Conservation (phyloP, 2,113 vertebrate genomes). For the Astur gentilis region DNA sequence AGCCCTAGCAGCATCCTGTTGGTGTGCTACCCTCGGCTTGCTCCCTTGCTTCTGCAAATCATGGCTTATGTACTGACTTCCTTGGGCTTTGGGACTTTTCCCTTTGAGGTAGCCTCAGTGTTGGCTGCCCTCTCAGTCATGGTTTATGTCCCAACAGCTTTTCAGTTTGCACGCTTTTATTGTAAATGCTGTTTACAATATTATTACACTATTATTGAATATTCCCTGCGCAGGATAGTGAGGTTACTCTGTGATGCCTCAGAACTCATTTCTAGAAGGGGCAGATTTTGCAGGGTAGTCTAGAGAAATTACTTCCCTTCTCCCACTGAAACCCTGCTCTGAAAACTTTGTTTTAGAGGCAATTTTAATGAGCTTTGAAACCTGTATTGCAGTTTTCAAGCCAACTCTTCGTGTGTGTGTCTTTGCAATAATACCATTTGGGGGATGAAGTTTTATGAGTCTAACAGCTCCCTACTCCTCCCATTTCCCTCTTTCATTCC, state of each 20-base stretch:
- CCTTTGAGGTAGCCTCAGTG: neutral
- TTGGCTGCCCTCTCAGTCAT: neutral
- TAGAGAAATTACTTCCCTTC: neutral
- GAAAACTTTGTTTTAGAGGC: neutral
- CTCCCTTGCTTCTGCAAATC: neutral
- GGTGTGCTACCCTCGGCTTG: neutral
- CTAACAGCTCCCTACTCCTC: neutral
- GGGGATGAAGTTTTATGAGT: neutral
- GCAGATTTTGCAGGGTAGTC: neutral
- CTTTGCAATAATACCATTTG: neutral
- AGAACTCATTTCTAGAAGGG: neutral
- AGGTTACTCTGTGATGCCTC: neutral
- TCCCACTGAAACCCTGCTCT: neutral
- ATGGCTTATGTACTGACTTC: accelerated
- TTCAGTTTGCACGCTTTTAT: neutral
- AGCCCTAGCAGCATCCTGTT: neutral
- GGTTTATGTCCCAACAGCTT: neutral
- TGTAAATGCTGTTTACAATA: neutral
- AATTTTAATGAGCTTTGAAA: neutral
- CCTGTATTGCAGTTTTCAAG: neutral
- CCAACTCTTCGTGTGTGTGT: neutral
- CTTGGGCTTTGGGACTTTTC: neutral
- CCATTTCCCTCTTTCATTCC: constrained; percentile 1
- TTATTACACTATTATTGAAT: neutral
- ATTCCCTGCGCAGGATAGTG: neutral